Conservation (phyloP, 35 echinoderm and acorn worm species). For the Apostichopus japonicus region DNA sequence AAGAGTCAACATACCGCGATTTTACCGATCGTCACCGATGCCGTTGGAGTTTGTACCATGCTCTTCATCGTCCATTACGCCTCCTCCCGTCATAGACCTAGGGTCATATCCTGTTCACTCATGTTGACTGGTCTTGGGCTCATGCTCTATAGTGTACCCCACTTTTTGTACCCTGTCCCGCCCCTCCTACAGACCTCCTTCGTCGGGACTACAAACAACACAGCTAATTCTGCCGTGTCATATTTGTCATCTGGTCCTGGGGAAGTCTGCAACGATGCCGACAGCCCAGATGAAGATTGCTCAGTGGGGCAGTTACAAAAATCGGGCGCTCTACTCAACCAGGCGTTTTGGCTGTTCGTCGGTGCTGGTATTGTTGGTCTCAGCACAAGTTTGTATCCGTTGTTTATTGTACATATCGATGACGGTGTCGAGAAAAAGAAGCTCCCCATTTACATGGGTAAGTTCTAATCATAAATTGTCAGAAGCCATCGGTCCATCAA, state of each 20-base stretch:
- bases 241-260: background rate
- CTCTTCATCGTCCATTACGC: slow-evolving; percentile 27
- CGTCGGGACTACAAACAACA: background rate
- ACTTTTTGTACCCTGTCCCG: background rate
- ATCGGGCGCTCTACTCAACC: slow-evolving; percentile 13
- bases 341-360: slow-evolving; percentile 25
- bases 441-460: slow-evolving; percentile 51
- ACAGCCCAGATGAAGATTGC: background rate
- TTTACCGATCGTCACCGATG: background rate
- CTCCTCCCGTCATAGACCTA: slow-evolving; percentile 15
- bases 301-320: background rate
- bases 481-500: too few species aligned
- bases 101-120: background rate
- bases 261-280: background rate
- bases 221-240: background rate
- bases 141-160: background rate
- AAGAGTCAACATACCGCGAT: slow-evolving; percentile 9
- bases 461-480: background rate
- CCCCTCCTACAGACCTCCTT: background rate
- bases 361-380: slow-evolving; percentile 26
- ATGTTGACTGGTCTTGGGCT: slow-evolving; percentile 20
- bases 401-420: slow-evolving; percentile 38
- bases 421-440: slow-evolving; percentile 52
- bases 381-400: slow-evolving; percentile 40
- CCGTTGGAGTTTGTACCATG: background rate